Conservation (phyloP, 2,113 vertebrate genomes). For the Arizona elegans region DNA sequence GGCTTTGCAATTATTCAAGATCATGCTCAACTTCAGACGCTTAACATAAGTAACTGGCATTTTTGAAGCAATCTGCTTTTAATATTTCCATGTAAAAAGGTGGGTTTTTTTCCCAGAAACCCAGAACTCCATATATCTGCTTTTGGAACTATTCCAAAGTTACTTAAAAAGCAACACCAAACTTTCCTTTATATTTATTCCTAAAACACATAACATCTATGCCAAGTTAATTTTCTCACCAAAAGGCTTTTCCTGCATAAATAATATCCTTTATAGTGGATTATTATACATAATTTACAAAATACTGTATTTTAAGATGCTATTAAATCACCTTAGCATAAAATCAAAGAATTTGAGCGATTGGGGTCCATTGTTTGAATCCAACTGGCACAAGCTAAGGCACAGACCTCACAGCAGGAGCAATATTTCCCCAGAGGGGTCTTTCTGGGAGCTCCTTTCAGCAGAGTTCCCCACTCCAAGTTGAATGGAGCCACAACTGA, state of each 20-base stretch:
- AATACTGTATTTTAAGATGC: conserved; percentile 1
- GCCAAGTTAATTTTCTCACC: conserved; percentile 37
- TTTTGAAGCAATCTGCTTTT: not conserved
- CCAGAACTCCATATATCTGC: conserved; percentile 16
- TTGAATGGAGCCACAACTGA: not conserved
- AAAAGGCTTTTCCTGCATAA: conserved; percentile 47
- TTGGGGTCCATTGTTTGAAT: not conserved
- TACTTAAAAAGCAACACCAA: not conserved
- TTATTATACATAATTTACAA: conserved; percentile 46
- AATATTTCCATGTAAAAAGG: not conserved
- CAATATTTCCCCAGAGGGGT: not conserved
- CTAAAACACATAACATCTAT: not conserved
- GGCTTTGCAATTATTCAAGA: not conserved
- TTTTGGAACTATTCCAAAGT: conserved; percentile 32
- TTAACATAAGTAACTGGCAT: not conserved
- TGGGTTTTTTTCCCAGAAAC: not conserved
- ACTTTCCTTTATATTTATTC: conserved; percentile 16
- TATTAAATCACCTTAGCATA: not conserved
- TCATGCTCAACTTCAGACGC: not conserved
- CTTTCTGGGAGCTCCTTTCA: too few species aligned
- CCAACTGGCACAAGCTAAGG: not conserved
- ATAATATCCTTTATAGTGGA: conserved; percentile 30
- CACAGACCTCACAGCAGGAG: not conserved
- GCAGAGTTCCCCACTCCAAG: not conserved
- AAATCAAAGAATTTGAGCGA: not conserved